phyloP scores from a whole-genome alignment of 2,888 invertebrate species.

The Lutraria lutraria region DNA sequence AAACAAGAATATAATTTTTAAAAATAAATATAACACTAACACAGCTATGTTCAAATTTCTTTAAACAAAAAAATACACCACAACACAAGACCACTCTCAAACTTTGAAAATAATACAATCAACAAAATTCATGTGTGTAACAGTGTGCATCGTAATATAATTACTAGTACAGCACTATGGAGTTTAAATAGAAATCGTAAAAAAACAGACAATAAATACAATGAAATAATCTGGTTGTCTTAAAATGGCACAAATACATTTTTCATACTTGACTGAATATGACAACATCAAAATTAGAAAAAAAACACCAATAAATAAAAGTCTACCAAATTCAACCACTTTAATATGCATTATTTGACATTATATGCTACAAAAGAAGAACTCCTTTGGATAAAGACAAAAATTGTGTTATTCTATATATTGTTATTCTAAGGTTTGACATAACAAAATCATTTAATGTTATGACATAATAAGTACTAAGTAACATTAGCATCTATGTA shows the following conservation, averaged over 20 bases:
- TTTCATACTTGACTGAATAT: not conserved
- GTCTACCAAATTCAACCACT: no score
- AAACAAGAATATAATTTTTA: no score
- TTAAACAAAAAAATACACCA: constrained; percentile 1
- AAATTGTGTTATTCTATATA: no score
- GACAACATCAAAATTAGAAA: not conserved
- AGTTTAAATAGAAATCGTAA: not conserved
- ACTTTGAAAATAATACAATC: not conserved
- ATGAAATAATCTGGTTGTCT: not conserved
- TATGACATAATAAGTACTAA: not conserved
- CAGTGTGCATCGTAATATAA: not conserved
- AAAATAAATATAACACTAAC: no score
- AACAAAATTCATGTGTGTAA: not conserved
- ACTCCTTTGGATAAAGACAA: no score
- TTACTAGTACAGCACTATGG: not conserved
- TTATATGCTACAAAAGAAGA: no score
- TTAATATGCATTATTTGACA: no score
- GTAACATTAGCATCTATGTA: not conserved
- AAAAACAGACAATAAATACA: not conserved
- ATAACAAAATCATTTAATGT: no score
- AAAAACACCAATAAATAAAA: no score
- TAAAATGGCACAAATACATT: not conserved
- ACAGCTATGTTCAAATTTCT: not conserved
- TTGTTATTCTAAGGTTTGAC: no score
- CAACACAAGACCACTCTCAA: not conserved